Evolutionary conservation across 2,797 vertebrate genomes (phyloP).

Genomic region (Sitta carolinensis): DNA sequence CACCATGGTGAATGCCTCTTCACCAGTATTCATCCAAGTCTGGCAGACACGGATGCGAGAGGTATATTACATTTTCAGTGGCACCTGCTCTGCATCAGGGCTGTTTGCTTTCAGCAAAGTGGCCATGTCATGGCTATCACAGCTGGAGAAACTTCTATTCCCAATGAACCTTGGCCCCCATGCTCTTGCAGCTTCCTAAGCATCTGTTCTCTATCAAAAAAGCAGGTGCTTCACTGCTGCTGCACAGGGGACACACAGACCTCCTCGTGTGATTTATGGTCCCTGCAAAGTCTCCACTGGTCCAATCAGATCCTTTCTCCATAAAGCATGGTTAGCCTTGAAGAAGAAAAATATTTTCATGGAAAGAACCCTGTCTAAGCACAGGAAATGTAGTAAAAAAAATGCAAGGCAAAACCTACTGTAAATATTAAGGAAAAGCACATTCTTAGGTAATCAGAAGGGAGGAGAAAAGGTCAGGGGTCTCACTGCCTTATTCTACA

Average conservation of each 20-base stretch:
- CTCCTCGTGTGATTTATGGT: background rate
- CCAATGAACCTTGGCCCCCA: background rate
- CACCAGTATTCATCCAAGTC: slow-evolving; percentile 83
- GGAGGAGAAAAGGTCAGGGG: background rate
- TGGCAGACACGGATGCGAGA: slow-evolving; percentile 95
- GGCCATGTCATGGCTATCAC: background rate
- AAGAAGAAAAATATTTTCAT: background rate
- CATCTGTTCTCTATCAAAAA: background rate
- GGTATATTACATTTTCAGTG: slow-evolving; percentile 68
- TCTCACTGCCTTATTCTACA: background rate
- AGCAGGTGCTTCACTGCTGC: background rate
- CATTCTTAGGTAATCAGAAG: background rate
- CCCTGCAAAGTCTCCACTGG: background rate
- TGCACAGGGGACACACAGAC: background rate
- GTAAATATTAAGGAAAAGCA: background rate
- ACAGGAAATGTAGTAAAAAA: background rate
- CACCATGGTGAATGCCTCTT: slow-evolving; percentile 85
- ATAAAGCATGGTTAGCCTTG: background rate
- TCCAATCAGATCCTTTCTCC: background rate
- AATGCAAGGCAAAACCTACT: background rate
- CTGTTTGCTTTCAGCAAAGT: background rate
- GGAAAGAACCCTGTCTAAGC: background rate
- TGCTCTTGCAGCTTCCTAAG: background rate
- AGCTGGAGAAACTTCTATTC: background rate
- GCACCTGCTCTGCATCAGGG: background rate